Conservation (phyloP, 2,113 vertebrate genomes). For the Seriola quinqueradiata region DNA sequence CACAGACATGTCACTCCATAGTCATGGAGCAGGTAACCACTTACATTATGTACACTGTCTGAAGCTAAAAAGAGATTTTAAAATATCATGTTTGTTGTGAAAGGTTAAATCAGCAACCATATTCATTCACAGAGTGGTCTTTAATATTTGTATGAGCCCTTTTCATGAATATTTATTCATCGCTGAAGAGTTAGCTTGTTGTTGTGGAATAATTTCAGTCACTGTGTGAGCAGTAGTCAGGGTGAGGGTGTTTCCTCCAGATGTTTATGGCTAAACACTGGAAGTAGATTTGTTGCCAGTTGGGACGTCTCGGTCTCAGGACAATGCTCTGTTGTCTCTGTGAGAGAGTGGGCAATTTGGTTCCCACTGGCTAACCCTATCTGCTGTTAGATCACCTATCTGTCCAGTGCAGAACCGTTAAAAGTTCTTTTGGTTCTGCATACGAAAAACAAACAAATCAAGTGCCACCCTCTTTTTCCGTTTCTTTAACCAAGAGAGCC, state of each 20-base stretch:
- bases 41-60: no score
- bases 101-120: background rate
- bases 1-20: no score
- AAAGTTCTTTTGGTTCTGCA: constrained; percentile 18
- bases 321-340: constrained; percentile 58
- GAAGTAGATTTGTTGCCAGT: constrained; percentile 49
- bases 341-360: constrained; percentile 55
- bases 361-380: constrained; percentile 69
- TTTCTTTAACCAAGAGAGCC: constrained; percentile 16
- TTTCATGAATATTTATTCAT: no score
- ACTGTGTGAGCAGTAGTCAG: background rate
- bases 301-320: constrained; percentile 37
- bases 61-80: no score
- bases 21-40: no score
- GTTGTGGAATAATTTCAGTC: background rate
- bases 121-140: background rate
- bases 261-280: constrained; percentile 56
- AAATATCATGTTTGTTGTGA: no score
- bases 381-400: constrained; percentile 61
- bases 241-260: constrained; percentile 63
- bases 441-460: constrained; percentile 60
- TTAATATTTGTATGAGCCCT: no score
- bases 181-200: no score
- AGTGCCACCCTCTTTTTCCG: constrained; percentile 25
- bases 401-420: constrained; percentile 30